These are phyloP conservation scores for Brachionus sp. DNA, from an alignment of 1,140 invertebrate genomes.

Conservation along the genomic window DNA sequence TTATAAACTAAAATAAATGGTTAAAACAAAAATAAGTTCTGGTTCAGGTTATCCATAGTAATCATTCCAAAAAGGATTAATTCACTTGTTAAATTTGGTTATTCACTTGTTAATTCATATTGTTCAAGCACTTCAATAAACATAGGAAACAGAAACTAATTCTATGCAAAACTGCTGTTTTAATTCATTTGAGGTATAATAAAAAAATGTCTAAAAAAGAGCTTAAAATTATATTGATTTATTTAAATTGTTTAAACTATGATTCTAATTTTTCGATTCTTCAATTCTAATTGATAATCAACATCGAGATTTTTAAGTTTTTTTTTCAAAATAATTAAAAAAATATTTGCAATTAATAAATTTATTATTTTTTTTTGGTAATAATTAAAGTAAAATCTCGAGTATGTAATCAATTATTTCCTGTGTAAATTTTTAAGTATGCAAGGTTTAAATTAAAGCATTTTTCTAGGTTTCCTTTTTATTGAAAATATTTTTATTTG, in stretches of 20 bases:
- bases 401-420: constrained; percentile 4
- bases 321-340: neutral
- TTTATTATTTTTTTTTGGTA: no score
- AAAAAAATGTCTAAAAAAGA: neutral
- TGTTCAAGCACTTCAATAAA: neutral
- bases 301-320: neutral
- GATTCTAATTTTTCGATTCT: no score
- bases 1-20: neutral
- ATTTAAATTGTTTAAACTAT: neutral
- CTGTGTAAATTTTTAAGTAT: neutral
- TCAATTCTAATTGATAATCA: neutral
- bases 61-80: no score
- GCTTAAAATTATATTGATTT: neutral
- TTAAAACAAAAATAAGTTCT: neutral
- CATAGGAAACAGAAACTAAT: neutral
- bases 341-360: neutral
- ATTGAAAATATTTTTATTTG: neutral
- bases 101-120: no score
- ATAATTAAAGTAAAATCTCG: neutral
- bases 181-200: neutral
- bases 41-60: neutral
- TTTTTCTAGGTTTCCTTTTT: neutral
- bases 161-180: neutral
- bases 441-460: neutral
- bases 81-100: no score